Evolutionary conservation across 2,888 invertebrate species (phyloP), one percentile per base, ranked within the genome.

Genomic region (Pimpla rufipes): DNA sequence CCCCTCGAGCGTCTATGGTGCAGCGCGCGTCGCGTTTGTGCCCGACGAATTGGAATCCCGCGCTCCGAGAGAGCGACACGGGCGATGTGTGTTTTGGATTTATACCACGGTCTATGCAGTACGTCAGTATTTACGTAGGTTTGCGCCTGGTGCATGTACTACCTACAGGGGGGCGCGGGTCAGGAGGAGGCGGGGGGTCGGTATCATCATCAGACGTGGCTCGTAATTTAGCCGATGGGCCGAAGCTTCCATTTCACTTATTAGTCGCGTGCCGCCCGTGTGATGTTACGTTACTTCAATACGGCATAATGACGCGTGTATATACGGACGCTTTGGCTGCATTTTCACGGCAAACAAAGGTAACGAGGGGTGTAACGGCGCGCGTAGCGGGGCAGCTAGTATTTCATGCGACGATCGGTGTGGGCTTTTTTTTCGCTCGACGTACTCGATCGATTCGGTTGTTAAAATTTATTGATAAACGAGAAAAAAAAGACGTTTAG

Each of bases 221-320:
- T 70, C 68, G 82, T 79, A 75, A 82, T 79, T 82, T 75, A 70
- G 64, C 45, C 70, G 70, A 79, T 79, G 78, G 70, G 55, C 66
- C 70, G 55, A 70, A 55, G 82, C 62, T 74, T 45, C 74, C 78
- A 70, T 79, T 79, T 70, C 79, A 64, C 74, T 70, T 59, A 79
- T 82, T 75, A 70, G 59, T 62, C 16, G n/a, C n/a, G n/a, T n/a
- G n/a, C n/a, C n/a, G 52, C 16, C 57, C 55, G 29, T 62, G 62
- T 52, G 74, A 75, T 68, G 18, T n/a, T 62, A 62, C 42, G 23
- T 11, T 8, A 42, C 5, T 42, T 18, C 35, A 52, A 7, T 7
- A 16, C 40, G 50, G 7, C 10, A 18, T 13, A 57, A 55, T 16
- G 2, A 42, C 13, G 55, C 42, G n/a, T n/a, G n/a, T n/a, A 57